These are phyloP conservation scores for Luehdorfia chinensis DNA, from an alignment of 1,140 invertebrate genomes.

Conservation along the genomic window DNA sequence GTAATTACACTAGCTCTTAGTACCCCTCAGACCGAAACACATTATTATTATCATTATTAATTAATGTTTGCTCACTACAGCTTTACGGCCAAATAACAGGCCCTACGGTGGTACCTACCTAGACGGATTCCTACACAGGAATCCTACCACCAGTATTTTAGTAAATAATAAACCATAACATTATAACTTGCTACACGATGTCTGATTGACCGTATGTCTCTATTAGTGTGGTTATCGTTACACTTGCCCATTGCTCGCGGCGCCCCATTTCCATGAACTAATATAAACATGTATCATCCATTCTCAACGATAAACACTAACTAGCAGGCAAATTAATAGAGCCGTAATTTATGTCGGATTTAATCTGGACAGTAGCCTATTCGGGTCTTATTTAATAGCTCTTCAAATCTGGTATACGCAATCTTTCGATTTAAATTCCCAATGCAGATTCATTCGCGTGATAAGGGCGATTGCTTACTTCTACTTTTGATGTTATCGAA, in stretches of 20 bases:
- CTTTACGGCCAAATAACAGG: too few relatives aligned
- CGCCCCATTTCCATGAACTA: slow-evolving; percentile 10
- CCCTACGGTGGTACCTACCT: too few relatives aligned
- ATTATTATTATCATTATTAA: too few relatives aligned
- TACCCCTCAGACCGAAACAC: too few relatives aligned
- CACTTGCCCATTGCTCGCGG: slow-evolving; percentile 6
- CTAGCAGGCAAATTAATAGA: slow-evolving; percentile 19
- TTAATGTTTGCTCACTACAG: too few relatives aligned
- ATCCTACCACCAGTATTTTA: too few relatives aligned
- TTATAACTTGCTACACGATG: too few relatives aligned
- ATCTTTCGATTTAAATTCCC: slow-evolving; percentile 1
- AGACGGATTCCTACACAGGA: too few relatives aligned
- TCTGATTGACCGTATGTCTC: slow-evolving; percentile 14
- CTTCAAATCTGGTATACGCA: slow-evolving; percentile 7
- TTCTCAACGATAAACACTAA: slow-evolving; percentile 9
- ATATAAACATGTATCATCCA: slow-evolving; percentile 6
- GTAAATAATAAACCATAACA: too few relatives aligned
- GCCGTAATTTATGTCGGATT: slow-evolving; percentile 21
- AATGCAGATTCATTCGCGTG: too few relatives aligned
- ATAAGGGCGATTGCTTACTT: neutral
- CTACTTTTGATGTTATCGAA: too few relatives aligned
- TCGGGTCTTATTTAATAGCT: slow-evolving; percentile 19
- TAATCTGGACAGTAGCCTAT: slow-evolving; percentile 21
- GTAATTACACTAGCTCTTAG: too few relatives aligned
- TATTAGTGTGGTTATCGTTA: slow-evolving; percentile 11